Evolutionary conservation across 2,888 invertebrate genomes (phyloP), one percentile per base, ranked within the genome.

Genomic region (Machimus atricapillus): DNA sequence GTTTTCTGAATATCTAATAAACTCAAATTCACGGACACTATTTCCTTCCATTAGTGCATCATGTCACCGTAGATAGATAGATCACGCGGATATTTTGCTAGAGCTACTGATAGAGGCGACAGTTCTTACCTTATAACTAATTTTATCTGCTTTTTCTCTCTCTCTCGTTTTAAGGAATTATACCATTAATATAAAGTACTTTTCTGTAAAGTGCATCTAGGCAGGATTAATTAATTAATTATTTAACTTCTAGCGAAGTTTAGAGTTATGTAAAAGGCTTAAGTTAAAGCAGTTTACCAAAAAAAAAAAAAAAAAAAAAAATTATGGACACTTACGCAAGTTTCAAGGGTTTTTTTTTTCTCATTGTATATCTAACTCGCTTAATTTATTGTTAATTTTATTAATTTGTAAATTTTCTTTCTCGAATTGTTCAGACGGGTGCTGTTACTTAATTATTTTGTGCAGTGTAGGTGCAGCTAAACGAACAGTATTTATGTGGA

Each of bases 391-490:
- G 23, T 56, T 81, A 31, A 16, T 81, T 27, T 37, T 56, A 27
- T 23, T 27, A 16, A 52, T 56, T 81, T 52, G 31, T 56, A 40
- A 81, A 34, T 27, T 27, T 34, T 66, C 12, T 66, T 16, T 31
- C 56, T 81, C 27, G 34, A 81, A 56, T 34, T 14, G 46, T 56
- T 81, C 31, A 37, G 43, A 52, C 46, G 81, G 81, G 40, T 81
- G 81, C 81, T 81, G 81, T 81, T 66, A 81, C 81, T 81, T 81
- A 81, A 52, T 23, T 46, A 40, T 19, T n/a, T 34, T 66, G 66
- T 12, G 43, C 43, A 43, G 34, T 81, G 23, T 9, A 31, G 8
- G 37, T 76, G 76, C 34, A 76, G 76, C 76, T 76, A 76, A 16
- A 76, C 34, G 19, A 37, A 76, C 76, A 76, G 76, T 76, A 76